Base-by-base conservation (phyloP, 1,140 invertebrate genomes). In the Akabosia matsudoensis region DNA sequence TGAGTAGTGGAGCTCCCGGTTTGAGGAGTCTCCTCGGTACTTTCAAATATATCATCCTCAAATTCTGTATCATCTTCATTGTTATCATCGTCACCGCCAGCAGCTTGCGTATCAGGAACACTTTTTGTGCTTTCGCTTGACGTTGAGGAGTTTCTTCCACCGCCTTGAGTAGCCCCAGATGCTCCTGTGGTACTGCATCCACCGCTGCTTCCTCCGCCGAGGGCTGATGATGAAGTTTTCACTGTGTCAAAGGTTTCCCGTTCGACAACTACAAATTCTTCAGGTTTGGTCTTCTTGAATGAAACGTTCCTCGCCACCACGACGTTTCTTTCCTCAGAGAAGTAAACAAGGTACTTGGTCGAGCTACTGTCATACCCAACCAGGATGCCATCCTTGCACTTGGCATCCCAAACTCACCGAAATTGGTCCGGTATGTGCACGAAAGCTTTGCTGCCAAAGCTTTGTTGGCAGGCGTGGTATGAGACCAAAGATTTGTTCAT, bases 401-500 rank as follows among this genome's bases (percentile, higher is more conserved):
- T 84, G 14, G 52, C 18, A 76, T 82, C 76, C 71, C 78, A 78
- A 74, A 81, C 79, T 30, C 37, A 4, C 26, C 81, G 34, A 26
- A 76, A 51, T 51, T 79, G 14, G 16, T 72, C 13, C 33, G 79
- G 24, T 70, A 76, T 70, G 13, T 73, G 80, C 13, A 45, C 78
- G 80, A 76, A 79, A 14, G 79, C 82, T 70, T 33, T 33, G 70
- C 77, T 80, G 13, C 83, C 83, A 81, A 84, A 84, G 82, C 70
- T 74, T 78, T 76, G 0, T 83, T 16, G 71, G 28, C 1, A 85
- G 28, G 73, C 82, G 75, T 28, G 82, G 82, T 70, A 79, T 82
- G 33, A 56, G 70, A 1, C 79, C 78, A 70, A 33, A 73, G 74
- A 83, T 82, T 33, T 45, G 14, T 76, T 83, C 79, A 73, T 82